Conservation (phyloP, 1,140 invertebrate species). For the Ganaspis sp. region DNA sequence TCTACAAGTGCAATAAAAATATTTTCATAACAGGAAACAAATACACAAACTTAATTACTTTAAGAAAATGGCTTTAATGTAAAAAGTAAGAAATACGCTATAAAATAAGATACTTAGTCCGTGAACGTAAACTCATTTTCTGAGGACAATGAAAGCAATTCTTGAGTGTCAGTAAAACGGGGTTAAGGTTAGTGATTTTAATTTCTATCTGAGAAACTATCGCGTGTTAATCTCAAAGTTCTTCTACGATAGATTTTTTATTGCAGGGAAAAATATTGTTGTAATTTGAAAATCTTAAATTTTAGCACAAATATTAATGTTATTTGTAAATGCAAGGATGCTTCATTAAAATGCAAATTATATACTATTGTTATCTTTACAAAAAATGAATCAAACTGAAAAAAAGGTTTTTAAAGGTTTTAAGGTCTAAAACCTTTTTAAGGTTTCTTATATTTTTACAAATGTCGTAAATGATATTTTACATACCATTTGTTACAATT, state of each 20-base stretch:
- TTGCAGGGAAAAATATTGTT: not conserved
- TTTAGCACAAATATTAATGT: too few species aligned
- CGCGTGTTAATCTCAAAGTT: not conserved
- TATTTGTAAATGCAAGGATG: too few species aligned
- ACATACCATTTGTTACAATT: not conserved
- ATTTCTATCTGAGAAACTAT: slow-evolving; percentile 34
- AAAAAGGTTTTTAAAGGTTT: too few species aligned
- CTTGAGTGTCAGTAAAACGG: not conserved
- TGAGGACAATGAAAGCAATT: slow-evolving; percentile 27
- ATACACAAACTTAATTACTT: not conserved
- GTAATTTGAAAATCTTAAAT: too few species aligned
- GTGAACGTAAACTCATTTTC: slow-evolving; percentile 5
- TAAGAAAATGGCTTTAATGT: not conserved
- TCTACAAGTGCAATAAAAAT: not conserved
- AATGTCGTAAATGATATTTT: too few species aligned
- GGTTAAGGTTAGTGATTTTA: slow-evolving; percentile 40
- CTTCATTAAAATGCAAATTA: too few species aligned
- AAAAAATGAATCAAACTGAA: too few species aligned
- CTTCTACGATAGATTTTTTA: not conserved
- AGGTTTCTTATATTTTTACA: too few species aligned
- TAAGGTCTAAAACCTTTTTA: too few species aligned
- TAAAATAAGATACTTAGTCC: not conserved
- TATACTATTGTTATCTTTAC: too few species aligned
- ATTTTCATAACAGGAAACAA: not conserved
- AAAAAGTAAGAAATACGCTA: slow-evolving; percentile 4